phyloP scores from a whole-genome alignment of 2,888 invertebrate species.

The Erpobdella octoculata region DNA sequence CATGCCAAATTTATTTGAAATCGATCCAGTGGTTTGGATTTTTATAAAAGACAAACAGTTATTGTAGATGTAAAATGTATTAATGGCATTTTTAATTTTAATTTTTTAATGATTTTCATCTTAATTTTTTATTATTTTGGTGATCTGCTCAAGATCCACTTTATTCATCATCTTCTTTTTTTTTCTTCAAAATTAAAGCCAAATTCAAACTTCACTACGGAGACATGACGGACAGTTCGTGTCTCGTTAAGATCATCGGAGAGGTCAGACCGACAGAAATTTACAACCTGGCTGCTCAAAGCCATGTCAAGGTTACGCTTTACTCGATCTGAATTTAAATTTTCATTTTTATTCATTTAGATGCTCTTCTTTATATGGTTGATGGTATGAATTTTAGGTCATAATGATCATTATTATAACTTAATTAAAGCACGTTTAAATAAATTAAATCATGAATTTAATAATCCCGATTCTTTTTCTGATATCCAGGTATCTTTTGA shows the following conservation, averaged over 20 bases:
- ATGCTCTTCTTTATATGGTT: no score
- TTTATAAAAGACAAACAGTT: background rate
- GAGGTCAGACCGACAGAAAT: slow-evolving; percentile 78
- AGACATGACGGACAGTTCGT: slow-evolving; percentile 94
- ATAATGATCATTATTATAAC: no score
- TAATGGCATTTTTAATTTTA: no score
- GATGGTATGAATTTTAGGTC: no score
- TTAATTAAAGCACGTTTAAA: no score
- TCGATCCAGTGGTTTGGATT: no score
- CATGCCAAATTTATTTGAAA: no score
- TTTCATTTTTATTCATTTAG: background rate
- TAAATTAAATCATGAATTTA: no score
- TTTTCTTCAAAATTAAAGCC: background rate
- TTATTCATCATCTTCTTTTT: background rate
- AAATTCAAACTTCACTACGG: slow-evolving; percentile 82
- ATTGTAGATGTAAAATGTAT: no score
- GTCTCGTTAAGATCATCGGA: slow-evolving; percentile 76
- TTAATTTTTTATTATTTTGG: background rate
- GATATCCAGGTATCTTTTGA: slow-evolving; percentile 76
- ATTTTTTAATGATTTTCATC: no score
- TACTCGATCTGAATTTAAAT: background rate
- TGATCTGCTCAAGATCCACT: background rate
- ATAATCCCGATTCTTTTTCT: no score
- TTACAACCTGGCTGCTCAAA: slow-evolving; percentile 95
- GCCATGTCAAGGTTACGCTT: slow-evolving; percentile 62